Evolutionary conservation across 2,888 invertebrate species (phyloP).

Genomic region (Heliconius erato): DNA sequence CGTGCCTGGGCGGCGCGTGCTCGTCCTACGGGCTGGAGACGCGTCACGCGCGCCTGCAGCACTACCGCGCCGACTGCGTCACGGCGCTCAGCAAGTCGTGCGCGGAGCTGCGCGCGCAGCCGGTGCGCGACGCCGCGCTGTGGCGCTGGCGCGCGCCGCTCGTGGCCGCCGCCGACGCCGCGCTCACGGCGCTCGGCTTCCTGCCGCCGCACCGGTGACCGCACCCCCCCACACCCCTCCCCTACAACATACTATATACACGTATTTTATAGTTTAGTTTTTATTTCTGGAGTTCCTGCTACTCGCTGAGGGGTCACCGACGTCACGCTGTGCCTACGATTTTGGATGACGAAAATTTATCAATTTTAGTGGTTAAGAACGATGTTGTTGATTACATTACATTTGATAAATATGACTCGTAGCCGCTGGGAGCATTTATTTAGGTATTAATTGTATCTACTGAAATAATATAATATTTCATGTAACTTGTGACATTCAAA

Average conservation of each 20-base stretch:
- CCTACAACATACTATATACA: slow-evolving; percentile 67
- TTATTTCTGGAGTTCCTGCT: slow-evolving; percentile 44
- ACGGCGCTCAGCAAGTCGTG: slow-evolving; percentile 94
- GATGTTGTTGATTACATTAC: slow-evolving; percentile 1
- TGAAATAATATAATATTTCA: neutral
- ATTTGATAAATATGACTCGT: slow-evolving; percentile 6
- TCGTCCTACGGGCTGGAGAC: slow-evolving; percentile 94
- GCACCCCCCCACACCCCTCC: too few relatives aligned
- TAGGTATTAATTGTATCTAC: slow-evolving; percentile 14
- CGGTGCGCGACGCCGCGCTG: slow-evolving; percentile 93
- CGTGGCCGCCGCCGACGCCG: slow-evolving; percentile 88
- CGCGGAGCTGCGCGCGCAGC: slow-evolving; percentile 92
- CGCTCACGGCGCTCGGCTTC: slow-evolving; percentile 90
- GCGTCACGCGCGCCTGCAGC: slow-evolving; percentile 94
- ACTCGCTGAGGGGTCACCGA: neutral
- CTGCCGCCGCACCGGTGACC: slow-evolving; percentile 72
- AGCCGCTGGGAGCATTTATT: slow-evolving; percentile 26
- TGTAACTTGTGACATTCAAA: neutral
- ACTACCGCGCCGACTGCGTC: slow-evolving; percentile 97
- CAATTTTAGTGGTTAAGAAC: slow-evolving; percentile 17
- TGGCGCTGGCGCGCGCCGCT: slow-evolving; percentile 95
- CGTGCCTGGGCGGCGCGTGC: slow-evolving; percentile 93
- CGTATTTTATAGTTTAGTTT: slow-evolving; percentile 63
- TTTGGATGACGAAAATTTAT: slow-evolving; percentile 2
- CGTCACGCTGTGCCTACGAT: slow-evolving; percentile 9